These are phyloP conservation scores for Ciona savignyi DNA, from an alignment of 23 tunicate genomes.

Conservation along the genomic window DNA sequence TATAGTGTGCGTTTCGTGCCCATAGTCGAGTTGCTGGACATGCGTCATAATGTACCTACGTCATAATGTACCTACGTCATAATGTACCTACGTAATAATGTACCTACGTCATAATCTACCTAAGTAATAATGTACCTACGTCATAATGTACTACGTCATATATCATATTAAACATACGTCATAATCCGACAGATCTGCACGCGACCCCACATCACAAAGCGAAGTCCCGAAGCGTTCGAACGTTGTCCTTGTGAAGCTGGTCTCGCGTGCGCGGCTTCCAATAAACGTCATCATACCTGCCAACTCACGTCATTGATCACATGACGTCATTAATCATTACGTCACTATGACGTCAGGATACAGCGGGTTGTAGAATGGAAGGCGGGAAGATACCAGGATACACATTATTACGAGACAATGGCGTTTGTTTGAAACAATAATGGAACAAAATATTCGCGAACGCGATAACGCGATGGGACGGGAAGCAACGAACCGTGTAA, in stretches of 20 bases:
- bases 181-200: slow-evolving; percentile 58
- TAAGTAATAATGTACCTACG: no score
- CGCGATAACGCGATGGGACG: no score
- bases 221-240: slow-evolving; percentile 53
- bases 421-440: neutral
- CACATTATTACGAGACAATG: neutral
- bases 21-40: no score
- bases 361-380: slow-evolving; percentile 5
- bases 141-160: no score
- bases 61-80: no score
- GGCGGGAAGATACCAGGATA: neutral
- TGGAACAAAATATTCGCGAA: neutral
- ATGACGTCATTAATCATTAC: slow-evolving; percentile 22
- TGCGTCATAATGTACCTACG: no score
- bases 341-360: slow-evolving; percentile 13
- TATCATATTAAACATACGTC: no score
- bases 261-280: slow-evolving; percentile 21
- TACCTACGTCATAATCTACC: no score
- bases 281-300: slow-evolving; percentile 25
- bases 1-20: no score
- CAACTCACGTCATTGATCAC: slow-evolving; percentile 11
- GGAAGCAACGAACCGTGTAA: no score
- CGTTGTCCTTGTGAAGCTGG: slow-evolving; percentile 53
- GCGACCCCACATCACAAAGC: slow-evolving; percentile 11
- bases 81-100: no score